Evolutionary conservation across 2,797 vertebrate species (phyloP), one percentile per base, ranked within the genome.

Genomic region (Amblyopsis hoosieri): DNA sequence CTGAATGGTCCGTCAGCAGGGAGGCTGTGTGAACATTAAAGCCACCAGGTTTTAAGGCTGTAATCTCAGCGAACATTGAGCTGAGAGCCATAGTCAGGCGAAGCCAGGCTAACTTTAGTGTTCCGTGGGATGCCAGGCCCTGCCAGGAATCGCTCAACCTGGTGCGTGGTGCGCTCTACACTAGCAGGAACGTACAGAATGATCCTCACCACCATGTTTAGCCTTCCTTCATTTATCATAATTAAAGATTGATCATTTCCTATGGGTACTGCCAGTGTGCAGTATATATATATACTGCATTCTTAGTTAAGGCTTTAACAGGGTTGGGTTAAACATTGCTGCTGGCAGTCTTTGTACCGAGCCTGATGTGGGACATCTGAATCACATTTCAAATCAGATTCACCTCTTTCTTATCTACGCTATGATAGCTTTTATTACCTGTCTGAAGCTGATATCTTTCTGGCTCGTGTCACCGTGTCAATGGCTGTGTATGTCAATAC

Each of bases 161-260:
- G 23, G 23, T 23, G 23, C 23, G 23, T 23, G 23, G 23, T 23
- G 23, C 23, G 23, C 23, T 23, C 23, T 23, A 23, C 23, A 23
- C 8, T 42, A 62, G 8, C 55, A 69, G 70, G 68, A 74, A 66
- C 66, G 56, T 58, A 63, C 50, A 50, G 53, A 23, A 23, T 3
- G 23, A 23, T 49, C 57, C 50, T 48, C 9, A 10, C 23, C 50
- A 56, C 29, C 13, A 29, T 42, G 11, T 51, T 61, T 42, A 51
- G 48, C 33, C 5, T 52, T 9, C 48, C 54, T 58, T 66, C 54
- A 47, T 67, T 63, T 60, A 68, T 60, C 66, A 87, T 87, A 82
- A 85, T 85, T 85, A 87, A 85, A 85, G 74, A 81, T 73, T 68
- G 70, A 78, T 80, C 61, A 78, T 83, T 82, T 81, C 79, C 83